Evolutionary conservation across 2,797 vertebrate genomes (phyloP).

Genomic region (Eremophila alpestris): DNA sequence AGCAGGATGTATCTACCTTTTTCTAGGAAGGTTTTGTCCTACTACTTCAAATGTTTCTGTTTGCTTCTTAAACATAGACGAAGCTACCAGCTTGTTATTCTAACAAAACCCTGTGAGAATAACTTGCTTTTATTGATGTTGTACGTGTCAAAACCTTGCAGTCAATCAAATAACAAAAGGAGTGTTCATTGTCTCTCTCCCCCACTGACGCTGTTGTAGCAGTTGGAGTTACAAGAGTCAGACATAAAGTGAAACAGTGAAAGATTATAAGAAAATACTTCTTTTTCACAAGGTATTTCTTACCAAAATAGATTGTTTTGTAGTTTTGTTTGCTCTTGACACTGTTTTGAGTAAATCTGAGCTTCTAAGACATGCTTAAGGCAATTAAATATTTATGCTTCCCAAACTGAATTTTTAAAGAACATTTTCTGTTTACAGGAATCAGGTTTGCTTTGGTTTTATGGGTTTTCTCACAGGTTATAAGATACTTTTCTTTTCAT

Average conservation of each 20-base stretch:
- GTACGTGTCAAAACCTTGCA: not conserved
- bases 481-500: not conserved
- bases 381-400: constrained; percentile 26
- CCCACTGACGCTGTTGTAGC: not conserved
- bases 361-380: not conserved
- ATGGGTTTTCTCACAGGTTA: not conserved
- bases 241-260: not conserved
- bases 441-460: not conserved
- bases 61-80: not conserved
- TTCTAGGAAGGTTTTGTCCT: not conserved
- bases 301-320: not conserved
- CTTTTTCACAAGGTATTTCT: not conserved
- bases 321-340: not conserved
- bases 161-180: not conserved
- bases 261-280: not conserved
- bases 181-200: not conserved
- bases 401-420: constrained; percentile 2
- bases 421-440: not conserved
- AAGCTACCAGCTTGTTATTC: not conserved
- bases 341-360: not conserved
- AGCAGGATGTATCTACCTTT: fast-evolving
- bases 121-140: not conserved
- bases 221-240: not conserved
- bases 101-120: not conserved
- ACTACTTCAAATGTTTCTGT: not conserved